These are phyloP conservation scores for Ophioderma brevispina DNA, from an alignment of 35 echinoderm and acorn worm genomes.

Conservation along the genomic window DNA sequence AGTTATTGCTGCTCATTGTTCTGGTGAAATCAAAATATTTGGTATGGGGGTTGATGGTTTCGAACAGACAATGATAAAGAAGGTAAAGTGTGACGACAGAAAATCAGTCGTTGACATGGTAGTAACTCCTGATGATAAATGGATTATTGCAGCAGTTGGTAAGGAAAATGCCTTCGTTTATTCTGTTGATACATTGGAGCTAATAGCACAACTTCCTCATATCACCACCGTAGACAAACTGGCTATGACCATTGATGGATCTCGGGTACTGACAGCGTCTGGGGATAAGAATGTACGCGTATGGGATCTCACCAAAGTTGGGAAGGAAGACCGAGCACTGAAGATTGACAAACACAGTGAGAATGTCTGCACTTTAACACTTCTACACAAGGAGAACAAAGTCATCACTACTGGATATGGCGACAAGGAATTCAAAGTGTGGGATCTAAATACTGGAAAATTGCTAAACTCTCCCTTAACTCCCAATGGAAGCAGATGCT, in stretches of 20 bases:
- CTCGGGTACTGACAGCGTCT: constrained; percentile 27
- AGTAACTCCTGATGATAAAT: constrained; percentile 33
- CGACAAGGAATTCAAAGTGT: constrained; percentile 1
- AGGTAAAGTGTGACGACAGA: neutral
- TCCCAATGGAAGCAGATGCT: neutral
- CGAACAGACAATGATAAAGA: neutral
- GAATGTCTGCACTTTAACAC: neutral
- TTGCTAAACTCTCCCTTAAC: neutral
- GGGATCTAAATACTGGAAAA: constrained; percentile 20
- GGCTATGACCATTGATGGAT: constrained; percentile 11
- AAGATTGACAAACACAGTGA: constrained; percentile 15
- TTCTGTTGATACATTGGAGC: neutral
- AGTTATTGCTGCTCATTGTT: neutral
- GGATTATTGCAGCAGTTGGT: neutral
- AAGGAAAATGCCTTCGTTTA: constrained; percentile 7
- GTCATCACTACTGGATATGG: constrained; percentile 11
- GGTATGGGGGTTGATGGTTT: neutral
- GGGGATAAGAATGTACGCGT: constrained; percentile 37
- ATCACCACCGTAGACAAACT: neutral
- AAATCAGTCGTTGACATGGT: neutral
- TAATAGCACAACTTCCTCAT: constrained; percentile 2
- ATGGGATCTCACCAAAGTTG: constrained; percentile 21
- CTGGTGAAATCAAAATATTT: neutral
- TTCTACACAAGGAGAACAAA: neutral
- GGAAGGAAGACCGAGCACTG: neutral